A percentile compares a stretch with the other conserved stretches of the same genome.
Evolutionary conservation across 2,888 invertebrate species (phyloP).

Genomic region (Ochropleura plecta): DNA sequence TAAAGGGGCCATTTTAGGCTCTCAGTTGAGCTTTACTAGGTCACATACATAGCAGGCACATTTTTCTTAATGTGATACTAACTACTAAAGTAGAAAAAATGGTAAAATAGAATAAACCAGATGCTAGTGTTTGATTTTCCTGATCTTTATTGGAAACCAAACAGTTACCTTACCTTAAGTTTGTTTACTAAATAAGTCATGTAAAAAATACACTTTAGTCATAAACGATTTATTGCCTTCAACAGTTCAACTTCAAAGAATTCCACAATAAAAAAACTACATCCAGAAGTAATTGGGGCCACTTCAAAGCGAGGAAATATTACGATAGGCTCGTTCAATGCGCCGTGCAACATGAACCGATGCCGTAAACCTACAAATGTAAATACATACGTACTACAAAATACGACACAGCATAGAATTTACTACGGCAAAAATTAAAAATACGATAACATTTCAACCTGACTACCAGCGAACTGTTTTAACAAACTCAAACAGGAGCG

Average conservation of each 20-base stretch:
- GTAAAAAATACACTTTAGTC: neutral
- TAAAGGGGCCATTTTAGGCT: too few species aligned
- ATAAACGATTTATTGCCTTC: conserved; percentile 1
- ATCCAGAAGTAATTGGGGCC: conserved; percentile 23
- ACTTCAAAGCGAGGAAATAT: conserved; percentile 35
- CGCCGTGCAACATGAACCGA: conserved; percentile 26
- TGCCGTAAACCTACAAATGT: neutral
- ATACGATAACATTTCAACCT: neutral
- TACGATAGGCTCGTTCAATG: conserved; percentile 35
- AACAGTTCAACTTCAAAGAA: conserved; percentile 24
- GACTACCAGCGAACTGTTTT: neutral
- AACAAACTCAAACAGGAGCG: neutral
- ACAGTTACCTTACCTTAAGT: neutral
- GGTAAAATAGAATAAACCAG: neutral
- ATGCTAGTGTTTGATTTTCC: neutral
- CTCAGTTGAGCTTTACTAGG: too few species aligned
- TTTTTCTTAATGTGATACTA: neutral
- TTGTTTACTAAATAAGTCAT: neutral
- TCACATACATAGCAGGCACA: too few species aligned
- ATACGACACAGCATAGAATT: conserved; percentile 3
- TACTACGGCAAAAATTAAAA: neutral
- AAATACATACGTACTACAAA: neutral
- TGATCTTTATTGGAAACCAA: neutral
- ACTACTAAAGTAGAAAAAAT: neutral
- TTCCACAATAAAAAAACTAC: conserved; percentile 8